A percentile compares a stretch with the other conserved stretches of the same genome.
Conservation (phyloP, 2,113 vertebrate genomes). For the Camarhynchus parvulus region DNA sequence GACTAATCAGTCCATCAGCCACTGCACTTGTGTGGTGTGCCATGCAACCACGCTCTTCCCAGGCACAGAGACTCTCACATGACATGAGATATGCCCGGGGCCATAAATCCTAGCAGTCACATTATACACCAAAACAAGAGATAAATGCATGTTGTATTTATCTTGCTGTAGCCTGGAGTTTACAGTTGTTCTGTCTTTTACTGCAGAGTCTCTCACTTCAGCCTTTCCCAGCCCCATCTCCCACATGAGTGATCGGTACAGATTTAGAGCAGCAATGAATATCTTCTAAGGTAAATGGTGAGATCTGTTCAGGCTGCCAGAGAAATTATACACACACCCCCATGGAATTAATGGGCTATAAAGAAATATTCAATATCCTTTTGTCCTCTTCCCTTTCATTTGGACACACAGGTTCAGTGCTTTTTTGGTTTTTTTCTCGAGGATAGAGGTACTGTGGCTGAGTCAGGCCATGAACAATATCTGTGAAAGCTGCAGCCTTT, state of each 20-base stretch:
- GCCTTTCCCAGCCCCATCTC: not conserved
- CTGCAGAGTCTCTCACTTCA: not conserved
- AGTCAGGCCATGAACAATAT: not conserved
- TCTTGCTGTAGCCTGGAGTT: not conserved
- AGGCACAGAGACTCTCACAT: not conserved
- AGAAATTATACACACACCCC: not conserved
- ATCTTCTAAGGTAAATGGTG: not conserved
- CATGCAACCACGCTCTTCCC: not conserved
- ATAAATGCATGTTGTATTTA: not conserved
- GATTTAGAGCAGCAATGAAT: not conserved
- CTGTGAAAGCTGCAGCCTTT: not conserved
- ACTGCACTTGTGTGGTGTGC: not conserved
- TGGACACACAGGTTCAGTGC: fast-evolving
- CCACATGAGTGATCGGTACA: not conserved
- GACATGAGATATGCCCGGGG: not conserved
- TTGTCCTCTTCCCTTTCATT: not conserved
- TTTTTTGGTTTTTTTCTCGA: not conserved
- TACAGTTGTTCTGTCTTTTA: not conserved
- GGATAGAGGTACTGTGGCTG: fast-evolving
- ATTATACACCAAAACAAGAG: not conserved
- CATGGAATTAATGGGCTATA: not conserved
- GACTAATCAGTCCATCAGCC: not conserved
- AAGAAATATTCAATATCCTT: not conserved
- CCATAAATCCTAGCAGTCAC: not conserved
- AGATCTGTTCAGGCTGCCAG: not conserved